Base-by-base conservation (phyloP, 2,888 invertebrate species). In the Eledone cirrhosa region DNA sequence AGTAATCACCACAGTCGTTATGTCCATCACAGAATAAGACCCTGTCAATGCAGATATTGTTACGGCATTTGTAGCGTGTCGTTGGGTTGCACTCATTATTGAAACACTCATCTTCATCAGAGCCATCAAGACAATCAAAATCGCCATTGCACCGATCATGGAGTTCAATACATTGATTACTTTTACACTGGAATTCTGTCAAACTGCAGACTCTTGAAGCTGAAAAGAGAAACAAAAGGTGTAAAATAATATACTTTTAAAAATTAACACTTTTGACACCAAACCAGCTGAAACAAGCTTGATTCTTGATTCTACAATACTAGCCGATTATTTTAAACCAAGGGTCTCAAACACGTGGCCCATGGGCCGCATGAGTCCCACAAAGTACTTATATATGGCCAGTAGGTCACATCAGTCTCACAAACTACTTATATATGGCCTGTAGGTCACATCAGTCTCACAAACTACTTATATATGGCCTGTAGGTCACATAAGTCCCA, bases 101-200 rank as follows among this genome's bases (percentile, higher is more conserved):
- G 8, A 67, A 48, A 5, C 82, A 81, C 78, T 90, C 41, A 5
- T 8, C 86, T 81, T 88, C 89, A 83, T 88, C 90, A 13, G 86
- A 87, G 7, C 78, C 78, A 77, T 89, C 88, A 0, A 85, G 84
- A 79, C 89, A 89, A 77, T 88, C 88, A 76, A 86, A 78, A 14
- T 80, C 65, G 13, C 85, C 84, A 59, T 88, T 83, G 81, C 88
- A 88, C 3, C 84, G 82, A 4, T 83, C 77, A 16, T 80, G 78
- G 3, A 83, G 82, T 13, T 80, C 65, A n/a, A 88, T 84, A 79
- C 91, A 91, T 1, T 83, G 82, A 3, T 86, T 85, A 80, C 88
- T 87, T 33, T 84, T 81, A 79, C 90, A 91, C 79, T 92, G 92
- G 92, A 94, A 95, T 90, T 93, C 91, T 75, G 91, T 92, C 5